Percentiles rank a stretch among this genome's conserved stretches.
Evolutionary conservation across 2,113 vertebrate species (phyloP).

Genomic region (Puffinus mauretanicus): DNA sequence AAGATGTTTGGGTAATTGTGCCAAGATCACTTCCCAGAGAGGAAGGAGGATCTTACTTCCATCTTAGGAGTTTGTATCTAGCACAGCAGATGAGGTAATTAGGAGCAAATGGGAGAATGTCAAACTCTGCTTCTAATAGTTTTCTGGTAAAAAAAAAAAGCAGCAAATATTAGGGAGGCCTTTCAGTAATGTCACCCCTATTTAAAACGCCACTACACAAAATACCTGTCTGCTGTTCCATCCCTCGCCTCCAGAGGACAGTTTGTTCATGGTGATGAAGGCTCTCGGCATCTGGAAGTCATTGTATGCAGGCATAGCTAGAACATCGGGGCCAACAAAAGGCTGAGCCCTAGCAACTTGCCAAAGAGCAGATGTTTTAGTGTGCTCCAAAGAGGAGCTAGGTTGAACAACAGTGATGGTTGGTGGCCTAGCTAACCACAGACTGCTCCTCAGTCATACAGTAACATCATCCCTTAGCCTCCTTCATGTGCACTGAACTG

Average conservation of each 20-base stretch:
- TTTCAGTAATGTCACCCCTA: not conserved
- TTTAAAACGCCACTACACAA: not conserved
- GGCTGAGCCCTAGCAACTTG: not conserved
- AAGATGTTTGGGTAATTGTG: not conserved
- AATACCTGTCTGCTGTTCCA: not conserved
- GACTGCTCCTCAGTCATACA: fast-evolving
- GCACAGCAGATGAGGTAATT: not conserved
- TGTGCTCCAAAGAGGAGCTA: not conserved
- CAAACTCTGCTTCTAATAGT: not conserved
- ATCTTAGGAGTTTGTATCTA: not conserved
- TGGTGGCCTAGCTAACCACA: not conserved
- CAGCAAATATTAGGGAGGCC: fast-evolving
- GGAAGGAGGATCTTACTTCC: not conserved
- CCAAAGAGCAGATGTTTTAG: not conserved
- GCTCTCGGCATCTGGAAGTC: not conserved
- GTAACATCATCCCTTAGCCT: not conserved
- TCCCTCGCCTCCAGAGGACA: not conserved
- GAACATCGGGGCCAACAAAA: not conserved
- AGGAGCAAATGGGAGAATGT: not conserved
- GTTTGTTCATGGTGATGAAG: not conserved
- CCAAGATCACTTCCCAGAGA: not conserved
- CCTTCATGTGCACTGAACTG: not conserved
- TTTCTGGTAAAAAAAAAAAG: not conserved
- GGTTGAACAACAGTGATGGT: not conserved
- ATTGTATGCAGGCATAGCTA: not conserved